Percentiles rank a stretch among this genome's conserved stretches.
phyloP scores from a whole-genome alignment of 2,888 invertebrate species.

The Nasonovia ribisnigri region DNA sequence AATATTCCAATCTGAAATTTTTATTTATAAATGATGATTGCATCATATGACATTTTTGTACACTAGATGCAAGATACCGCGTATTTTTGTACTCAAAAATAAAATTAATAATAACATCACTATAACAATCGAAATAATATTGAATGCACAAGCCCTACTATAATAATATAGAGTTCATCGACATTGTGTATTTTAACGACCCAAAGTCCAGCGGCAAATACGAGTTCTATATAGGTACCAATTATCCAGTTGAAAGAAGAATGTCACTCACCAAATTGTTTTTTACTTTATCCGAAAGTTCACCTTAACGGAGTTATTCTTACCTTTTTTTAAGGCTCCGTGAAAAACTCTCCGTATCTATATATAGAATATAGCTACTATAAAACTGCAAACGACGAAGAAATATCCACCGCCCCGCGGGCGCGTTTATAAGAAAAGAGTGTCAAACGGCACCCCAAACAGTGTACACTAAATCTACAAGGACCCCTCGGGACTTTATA shows the following conservation, averaged over 20 bases:
- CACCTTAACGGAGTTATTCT: neutral
- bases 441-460: slow-evolving; percentile 42
- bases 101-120: neutral
- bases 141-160: neutral
- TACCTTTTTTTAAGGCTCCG: neutral
- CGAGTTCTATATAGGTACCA: slow-evolving; percentile 9
- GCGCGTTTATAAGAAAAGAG: slow-evolving; percentile 12
- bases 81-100: neutral
- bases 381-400: neutral
- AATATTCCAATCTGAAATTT: neutral
- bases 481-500: neutral
- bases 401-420: neutral
- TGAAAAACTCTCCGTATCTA: neutral
- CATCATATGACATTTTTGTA: neutral
- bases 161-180: slow-evolving; percentile 27
- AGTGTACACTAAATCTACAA: slow-evolving; percentile 5
- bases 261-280: slow-evolving; percentile 6
- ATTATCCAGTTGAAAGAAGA: slow-evolving; percentile 42
- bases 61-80: neutral
- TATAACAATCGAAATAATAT: slow-evolving; percentile 31
- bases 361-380: neutral
- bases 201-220: slow-evolving; percentile 51
- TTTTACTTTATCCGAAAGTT: neutral
- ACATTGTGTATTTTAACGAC: slow-evolving; percentile 16
- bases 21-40: neutral